Base-by-base conservation (phyloP, 2,888 invertebrate genomes). In the Orchesellides sinensis region DNA sequence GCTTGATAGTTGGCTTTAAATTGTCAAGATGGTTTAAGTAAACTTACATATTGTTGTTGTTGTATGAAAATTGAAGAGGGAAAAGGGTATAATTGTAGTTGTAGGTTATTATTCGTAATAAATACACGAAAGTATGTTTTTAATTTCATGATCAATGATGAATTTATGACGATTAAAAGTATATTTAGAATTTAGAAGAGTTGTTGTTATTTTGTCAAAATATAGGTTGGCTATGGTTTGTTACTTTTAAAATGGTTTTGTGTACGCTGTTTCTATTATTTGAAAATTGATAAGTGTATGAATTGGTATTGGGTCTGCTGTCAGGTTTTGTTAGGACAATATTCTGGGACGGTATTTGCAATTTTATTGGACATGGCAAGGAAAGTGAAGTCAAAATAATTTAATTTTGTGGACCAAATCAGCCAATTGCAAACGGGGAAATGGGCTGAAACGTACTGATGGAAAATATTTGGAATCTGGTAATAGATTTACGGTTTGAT, bases 331-430 rank as follows among this genome's bases (percentile, higher is more conserved):
- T 8, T 6, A 21, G 35, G 8, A 10, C 25, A 27, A 17, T 6
- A 27, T 59, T 59, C n/a, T 47, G 61, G 69, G 40, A 52, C n/a
- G n/a, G n/a, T n/a, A 35, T 49, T 69, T 63, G 69, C 77, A 77
- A 69, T 75, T 66, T 59, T 47, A 66, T 23, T n/a, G 23, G 59
- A 49, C 21, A 47, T 69, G 68, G 35, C 49, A 69, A 52, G 78
- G 78, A n/a, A n/a, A n/a, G n/a, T n/a, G n/a, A n/a, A n/a, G n/a
- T n/a, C n/a, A n/a, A n/a, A 65, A 1, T 47, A 65, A 59, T 68
- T 68, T 78, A 49, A 35, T 32, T 70, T 70, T 78, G 49, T 45
- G 78, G 63, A 78, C 78, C 78, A 78, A 78, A 23, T 27, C 27
- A 32, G 40, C n/a, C 40, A 40, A 40, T n/a, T n/a, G n/a, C n/a